phyloP scores from a whole-genome alignment of 2,888 invertebrate genomes.

The Drosophila robusta region DNA sequence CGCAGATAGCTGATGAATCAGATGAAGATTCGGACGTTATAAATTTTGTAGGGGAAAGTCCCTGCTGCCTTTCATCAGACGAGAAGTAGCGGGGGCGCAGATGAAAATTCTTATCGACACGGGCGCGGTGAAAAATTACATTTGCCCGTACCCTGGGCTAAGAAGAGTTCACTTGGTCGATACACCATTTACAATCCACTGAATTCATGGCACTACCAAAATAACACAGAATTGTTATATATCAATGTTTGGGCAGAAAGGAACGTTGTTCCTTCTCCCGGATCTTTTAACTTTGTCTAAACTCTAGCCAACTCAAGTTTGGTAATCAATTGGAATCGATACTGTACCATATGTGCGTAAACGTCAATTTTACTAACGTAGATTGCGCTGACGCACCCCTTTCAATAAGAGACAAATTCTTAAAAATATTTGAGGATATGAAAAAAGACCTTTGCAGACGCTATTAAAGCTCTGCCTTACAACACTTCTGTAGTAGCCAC shows the following conservation, averaged over 20 bases:
- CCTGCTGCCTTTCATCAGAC: too few species aligned
- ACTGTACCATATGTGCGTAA: not conserved
- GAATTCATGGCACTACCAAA: not conserved
- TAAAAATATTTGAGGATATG: not conserved
- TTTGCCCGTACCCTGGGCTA: not conserved
- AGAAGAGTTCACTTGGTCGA: too few species aligned
- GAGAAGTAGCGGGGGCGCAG: not conserved
- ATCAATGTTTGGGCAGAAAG: not conserved
- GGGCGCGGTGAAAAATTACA: not conserved
- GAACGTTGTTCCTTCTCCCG: not conserved
- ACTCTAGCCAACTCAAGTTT: not conserved
- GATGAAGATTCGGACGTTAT: not conserved
- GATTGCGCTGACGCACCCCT: constrained; percentile 5
- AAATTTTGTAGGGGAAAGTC: not conserved
- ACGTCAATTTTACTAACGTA: constrained; percentile 1
- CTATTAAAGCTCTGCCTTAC: too few species aligned
- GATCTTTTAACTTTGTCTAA: not conserved
- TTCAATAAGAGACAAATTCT: too few species aligned
- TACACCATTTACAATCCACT: too few species aligned
- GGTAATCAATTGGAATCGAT: not conserved
- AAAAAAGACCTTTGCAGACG: not conserved
- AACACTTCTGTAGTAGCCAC: too few species aligned
- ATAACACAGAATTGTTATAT: not conserved
- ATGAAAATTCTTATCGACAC: not conserved
- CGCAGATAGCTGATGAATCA: not conserved